Evolutionary conservation across 2,113 vertebrate species (phyloP).

Genomic region (Psammodynastes pulverulentus): DNA sequence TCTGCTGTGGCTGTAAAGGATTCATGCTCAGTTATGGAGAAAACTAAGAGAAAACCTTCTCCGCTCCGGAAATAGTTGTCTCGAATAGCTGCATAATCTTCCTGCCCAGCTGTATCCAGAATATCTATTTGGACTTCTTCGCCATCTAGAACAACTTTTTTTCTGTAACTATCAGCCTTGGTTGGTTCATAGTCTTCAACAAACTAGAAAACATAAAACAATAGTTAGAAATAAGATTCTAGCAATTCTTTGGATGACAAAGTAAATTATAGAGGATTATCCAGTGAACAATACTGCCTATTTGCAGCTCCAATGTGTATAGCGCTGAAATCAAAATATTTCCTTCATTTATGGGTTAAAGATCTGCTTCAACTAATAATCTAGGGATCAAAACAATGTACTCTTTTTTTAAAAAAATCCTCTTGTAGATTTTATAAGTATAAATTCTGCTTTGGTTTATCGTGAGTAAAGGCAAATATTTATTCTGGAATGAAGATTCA

Average conservation of each 20-base stretch:
- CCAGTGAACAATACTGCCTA: neutral
- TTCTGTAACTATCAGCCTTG: conserved; percentile 98
- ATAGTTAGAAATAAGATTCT: neutral
- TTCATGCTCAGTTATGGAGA: conserved; percentile 94
- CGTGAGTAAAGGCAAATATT: neutral
- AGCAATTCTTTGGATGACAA: neutral
- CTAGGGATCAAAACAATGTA: neutral
- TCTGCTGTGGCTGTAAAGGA: conserved; percentile 89
- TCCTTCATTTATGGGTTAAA: neutral
- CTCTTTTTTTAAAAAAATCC: neutral
- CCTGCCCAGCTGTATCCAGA: conserved; percentile 85
- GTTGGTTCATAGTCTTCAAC: conserved; percentile 99
- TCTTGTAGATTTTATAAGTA: neutral
- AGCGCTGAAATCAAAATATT: neutral
- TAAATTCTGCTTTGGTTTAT: neutral
- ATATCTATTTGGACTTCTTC: conserved; percentile 98
- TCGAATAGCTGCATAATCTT: conserved; percentile 96
- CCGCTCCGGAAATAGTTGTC: conserved; percentile 99
- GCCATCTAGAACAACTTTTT: conserved; percentile 96
- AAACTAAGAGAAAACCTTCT: conserved; percentile 94
- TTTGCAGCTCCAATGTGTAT: neutral
- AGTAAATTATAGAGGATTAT: neutral
- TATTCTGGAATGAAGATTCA: neutral
- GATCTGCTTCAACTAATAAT: neutral
- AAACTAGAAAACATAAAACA: conserved; percentile 74